These are phyloP conservation scores for Daktulosphaira vitifoliae DNA, from an alignment of 1,140 invertebrate genomes.

Conservation along the genomic window DNA sequence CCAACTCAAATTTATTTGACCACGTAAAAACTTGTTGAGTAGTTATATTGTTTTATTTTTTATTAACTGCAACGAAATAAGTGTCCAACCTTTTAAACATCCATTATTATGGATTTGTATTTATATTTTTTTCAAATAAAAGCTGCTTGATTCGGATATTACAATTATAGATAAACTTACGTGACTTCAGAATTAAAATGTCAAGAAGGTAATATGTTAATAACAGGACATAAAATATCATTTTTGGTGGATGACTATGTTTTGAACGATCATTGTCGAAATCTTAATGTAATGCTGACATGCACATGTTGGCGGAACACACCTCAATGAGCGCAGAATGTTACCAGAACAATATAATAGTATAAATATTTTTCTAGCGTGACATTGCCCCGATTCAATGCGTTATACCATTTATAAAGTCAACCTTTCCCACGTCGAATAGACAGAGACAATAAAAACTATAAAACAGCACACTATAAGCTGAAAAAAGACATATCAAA, in stretches of 20 bases:
- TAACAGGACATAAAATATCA: conserved; percentile 17
- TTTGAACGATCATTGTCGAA: conserved; percentile 20
- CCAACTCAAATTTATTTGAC: too few species aligned
- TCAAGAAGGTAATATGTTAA: conserved; percentile 31
- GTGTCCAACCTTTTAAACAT: too few species aligned
- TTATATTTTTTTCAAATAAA: too few species aligned
- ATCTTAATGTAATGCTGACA: conserved; percentile 22
- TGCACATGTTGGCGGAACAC: conserved; percentile 16
- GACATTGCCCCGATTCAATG: conserved; percentile 5
- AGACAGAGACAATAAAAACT: conserved; percentile 4
- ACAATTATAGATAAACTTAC: too few species aligned
- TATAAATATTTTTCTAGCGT: conserved; percentile 1
- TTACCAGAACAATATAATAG: too few species aligned
- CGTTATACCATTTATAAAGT: background rate
- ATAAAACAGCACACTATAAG: background rate
- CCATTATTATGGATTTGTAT: too few species aligned
- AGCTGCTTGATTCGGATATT: too few species aligned
- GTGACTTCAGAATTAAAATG: conserved; percentile 24
- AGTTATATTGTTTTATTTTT: too few species aligned
- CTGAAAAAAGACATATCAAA: background rate
- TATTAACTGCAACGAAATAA: too few species aligned
- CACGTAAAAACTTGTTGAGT: too few species aligned
- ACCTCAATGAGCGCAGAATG: background rate
- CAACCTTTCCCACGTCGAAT: too few species aligned
- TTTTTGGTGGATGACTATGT: background rate